Evolutionary conservation across 37 sponge, comb jelly and placozoan genomes (phyloP).

Genomic region (Haliclona indistincta): DNA sequence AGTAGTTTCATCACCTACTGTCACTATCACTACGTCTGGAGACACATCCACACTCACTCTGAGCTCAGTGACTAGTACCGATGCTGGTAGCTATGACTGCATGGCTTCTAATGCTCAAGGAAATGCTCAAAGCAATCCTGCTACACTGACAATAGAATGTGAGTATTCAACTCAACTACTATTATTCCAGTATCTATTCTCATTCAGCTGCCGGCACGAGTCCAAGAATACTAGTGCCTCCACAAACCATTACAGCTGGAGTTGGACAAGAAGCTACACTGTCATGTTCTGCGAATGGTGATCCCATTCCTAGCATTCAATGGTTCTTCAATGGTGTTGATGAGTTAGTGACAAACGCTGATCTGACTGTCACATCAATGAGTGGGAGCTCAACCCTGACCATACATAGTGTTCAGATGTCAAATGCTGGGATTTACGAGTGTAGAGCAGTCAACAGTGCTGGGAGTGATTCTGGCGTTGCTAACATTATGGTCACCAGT

Average conservation of each 20-base stretch:
- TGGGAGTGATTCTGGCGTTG: too few relatives aligned
- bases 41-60: conserved; percentile 15
- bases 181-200: not conserved
- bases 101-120: conserved; percentile 24
- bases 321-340: too few relatives aligned
- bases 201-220: not conserved
- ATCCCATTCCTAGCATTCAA: conserved; percentile 42
- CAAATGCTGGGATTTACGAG: too few relatives aligned
- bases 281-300: conserved; percentile 52
- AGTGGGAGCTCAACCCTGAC: too few relatives aligned
- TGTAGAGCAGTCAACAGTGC: too few relatives aligned
- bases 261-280: conserved; percentile 29
- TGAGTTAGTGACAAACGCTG: too few relatives aligned
- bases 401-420: too few relatives aligned
- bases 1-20: conserved; percentile 19
- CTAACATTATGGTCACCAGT: too few relatives aligned
- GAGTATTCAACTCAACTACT: too few relatives aligned
- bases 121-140: conserved; percentile 4
- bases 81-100: conserved; percentile 56
- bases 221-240: conserved; percentile 37
- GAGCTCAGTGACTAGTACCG: conserved; percentile 19
- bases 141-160: conserved; percentile 65
- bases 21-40: conserved; percentile 19
- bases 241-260: conserved; percentile 1
- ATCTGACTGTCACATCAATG: too few relatives aligned